These are phyloP conservation scores for Syngnathus rostellatus DNA, from an alignment of 2,797 vertebrate species.

Conservation along the genomic window DNA sequence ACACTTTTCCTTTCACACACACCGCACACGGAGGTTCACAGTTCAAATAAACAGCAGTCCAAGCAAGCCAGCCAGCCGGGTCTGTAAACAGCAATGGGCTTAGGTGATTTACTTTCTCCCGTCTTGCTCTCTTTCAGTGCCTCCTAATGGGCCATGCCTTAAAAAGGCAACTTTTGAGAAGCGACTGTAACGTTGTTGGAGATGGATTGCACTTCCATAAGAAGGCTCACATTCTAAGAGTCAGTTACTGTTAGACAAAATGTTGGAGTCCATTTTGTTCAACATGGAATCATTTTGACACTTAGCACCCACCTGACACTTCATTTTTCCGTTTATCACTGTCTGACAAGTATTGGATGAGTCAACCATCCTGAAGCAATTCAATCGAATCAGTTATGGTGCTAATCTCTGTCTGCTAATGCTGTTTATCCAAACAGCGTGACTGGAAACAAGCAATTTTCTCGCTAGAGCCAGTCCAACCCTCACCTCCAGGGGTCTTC, in stretches of 20 bases:
- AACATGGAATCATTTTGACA: background rate
- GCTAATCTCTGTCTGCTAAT: background rate
- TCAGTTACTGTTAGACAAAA: background rate
- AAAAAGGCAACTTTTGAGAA: conserved; percentile 27
- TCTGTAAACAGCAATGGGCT: conserved; percentile 48
- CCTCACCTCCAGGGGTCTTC: background rate
- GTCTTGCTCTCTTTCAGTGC: conserved; percentile 44
- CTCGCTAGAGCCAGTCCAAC: background rate
- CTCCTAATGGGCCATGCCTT: conserved; percentile 51
- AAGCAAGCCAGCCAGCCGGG: conserved; percentile 23
- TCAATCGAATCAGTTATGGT: background rate
- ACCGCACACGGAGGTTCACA: conserved; percentile 54
- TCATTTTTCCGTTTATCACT: too few relatives aligned
- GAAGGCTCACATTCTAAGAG: background rate
- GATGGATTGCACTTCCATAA: conserved; percentile 15
- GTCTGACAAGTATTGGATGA: too few relatives aligned
- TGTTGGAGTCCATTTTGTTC: background rate
- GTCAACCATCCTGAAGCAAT: background rate
- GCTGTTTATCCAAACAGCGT: background rate
- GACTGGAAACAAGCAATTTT: conserved; percentile 1
- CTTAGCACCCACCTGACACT: too few relatives aligned
- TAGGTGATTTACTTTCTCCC: conserved; percentile 49
- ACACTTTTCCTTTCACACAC: conserved; percentile 48
- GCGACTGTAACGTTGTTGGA: conserved; percentile 25
- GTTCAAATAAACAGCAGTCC: conserved; percentile 69